Evolutionary conservation across 2,888 invertebrate species (phyloP).

Genomic region (Caenorhabditis wallacei): DNA sequence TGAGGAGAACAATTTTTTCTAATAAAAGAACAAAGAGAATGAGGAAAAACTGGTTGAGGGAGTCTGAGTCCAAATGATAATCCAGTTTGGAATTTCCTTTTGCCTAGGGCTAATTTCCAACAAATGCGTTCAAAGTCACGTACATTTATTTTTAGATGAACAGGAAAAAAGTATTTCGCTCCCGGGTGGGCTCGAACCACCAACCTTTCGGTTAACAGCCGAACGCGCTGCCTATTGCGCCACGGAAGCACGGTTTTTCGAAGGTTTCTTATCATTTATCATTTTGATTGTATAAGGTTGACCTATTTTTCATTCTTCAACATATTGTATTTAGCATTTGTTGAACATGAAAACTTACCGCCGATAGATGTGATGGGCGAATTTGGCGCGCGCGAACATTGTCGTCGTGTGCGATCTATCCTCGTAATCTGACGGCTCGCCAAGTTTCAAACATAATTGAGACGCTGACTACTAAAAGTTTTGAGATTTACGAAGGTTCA

Average conservation of each 20-base stretch:
- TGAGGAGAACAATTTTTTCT: neutral
- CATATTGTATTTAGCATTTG: too few species aligned
- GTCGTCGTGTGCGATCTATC: constrained; percentile 36
- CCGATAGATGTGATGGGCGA: constrained; percentile 79
- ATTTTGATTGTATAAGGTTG: too few species aligned
- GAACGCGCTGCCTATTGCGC: constrained; percentile 79
- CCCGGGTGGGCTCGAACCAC: constrained; percentile 81
- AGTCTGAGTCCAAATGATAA: constrained; percentile 27
- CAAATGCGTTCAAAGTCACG: constrained; percentile 12
- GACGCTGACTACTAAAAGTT: constrained; percentile 47
- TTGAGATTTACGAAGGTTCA: too few species aligned
- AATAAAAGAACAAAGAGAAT: constrained; percentile 22
- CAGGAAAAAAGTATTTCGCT: constrained; percentile 58
- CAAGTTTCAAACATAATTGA: constrained; percentile 49
- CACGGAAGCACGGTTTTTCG: constrained; percentile 61
- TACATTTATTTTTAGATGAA: neutral
- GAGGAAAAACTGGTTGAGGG: neutral
- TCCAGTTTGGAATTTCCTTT: constrained; percentile 11
- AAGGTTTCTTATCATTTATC: neutral
- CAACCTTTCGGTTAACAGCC: constrained; percentile 82
- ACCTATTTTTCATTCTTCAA: neutral
- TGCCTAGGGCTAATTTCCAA: constrained; percentile 10
- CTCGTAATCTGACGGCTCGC: constrained; percentile 27
- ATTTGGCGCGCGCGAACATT: constrained; percentile 80
- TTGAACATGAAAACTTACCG: constrained; percentile 66